Percentiles rank a stretch among this genome's conserved stretches.
phyloP scores from a whole-genome alignment of 2,113 vertebrate genomes.

The Glareola pratincola region DNA sequence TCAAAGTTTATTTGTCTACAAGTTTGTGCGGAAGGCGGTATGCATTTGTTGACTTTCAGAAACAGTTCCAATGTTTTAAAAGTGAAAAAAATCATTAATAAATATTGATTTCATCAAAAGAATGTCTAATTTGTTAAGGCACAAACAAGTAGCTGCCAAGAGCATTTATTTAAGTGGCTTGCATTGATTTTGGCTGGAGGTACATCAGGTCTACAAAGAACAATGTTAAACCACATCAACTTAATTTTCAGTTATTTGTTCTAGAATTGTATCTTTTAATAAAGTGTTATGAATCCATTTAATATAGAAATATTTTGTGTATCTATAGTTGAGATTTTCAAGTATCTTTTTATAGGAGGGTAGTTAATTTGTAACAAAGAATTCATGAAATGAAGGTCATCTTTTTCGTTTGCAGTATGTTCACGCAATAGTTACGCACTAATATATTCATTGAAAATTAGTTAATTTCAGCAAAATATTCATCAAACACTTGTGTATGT shows the following conservation, averaged over 20 bases:
- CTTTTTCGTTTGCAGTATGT: background rate
- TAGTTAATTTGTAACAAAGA: background rate
- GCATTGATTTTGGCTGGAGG: background rate
- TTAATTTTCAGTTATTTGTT: background rate
- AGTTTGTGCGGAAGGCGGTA: background rate
- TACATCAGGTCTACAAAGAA: background rate
- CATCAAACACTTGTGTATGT: background rate
- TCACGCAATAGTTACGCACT: background rate
- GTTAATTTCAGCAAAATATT: background rate
- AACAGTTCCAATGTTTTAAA: background rate
- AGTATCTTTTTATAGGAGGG: background rate
- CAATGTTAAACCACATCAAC: background rate
- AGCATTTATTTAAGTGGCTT: background rate
- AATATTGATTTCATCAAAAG: background rate
- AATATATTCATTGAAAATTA: background rate
- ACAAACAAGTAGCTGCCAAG: background rate
- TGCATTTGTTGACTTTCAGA: background rate
- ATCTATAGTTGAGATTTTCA: background rate
- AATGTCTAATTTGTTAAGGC: background rate
- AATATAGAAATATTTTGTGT: background rate
- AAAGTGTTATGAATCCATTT: background rate
- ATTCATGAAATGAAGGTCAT: background rate
- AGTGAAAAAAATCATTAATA: background rate
- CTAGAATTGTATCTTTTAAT: background rate
- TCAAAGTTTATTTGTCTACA: background rate